phyloP scores from a whole-genome alignment of 1,140 invertebrate genomes.

The Leucophenga varia region DNA sequence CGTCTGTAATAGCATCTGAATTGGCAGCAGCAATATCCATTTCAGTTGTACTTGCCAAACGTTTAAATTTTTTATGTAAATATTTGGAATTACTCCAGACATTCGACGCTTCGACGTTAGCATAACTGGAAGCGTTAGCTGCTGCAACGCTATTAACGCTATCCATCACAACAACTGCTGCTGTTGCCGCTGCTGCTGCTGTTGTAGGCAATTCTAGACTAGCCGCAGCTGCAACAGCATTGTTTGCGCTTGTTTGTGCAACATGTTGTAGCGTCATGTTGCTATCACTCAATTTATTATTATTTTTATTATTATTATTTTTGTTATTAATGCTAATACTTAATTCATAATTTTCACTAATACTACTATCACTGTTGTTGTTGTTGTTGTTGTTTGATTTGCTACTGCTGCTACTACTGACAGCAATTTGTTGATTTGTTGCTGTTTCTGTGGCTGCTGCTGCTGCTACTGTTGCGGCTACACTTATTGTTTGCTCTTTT shows the following conservation, averaged over 20 bases:
- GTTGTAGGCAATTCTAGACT: neutral
- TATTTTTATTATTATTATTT: constrained; percentile 38
- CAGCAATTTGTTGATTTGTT: constrained; percentile 17
- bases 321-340: constrained; percentile 34
- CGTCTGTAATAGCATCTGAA: constrained; percentile 31
- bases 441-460: constrained; percentile 19
- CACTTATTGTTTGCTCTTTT: constrained; percentile 22
- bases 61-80: constrained; percentile 89
- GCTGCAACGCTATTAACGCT: constrained; percentile 33
- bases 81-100: constrained; percentile 72
- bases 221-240: constrained; percentile 1
- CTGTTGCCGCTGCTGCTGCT: constrained; percentile 43
- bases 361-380: constrained; percentile 52
- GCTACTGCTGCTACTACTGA: constrained; percentile 3
- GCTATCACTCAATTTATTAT: constrained; percentile 39
- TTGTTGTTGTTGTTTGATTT: constrained; percentile 35
- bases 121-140: constrained; percentile 34
- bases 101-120: constrained; percentile 41
- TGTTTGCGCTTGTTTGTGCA: constrained; percentile 5
- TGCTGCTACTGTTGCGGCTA: constrained; percentile 27
- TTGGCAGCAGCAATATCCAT: constrained; percentile 40
- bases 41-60: constrained; percentile 70
- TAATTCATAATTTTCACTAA: constrained; percentile 51
- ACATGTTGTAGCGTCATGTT: constrained; percentile 51
- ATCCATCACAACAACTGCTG: constrained; percentile 12